Evolutionary conservation across 2,113 vertebrate genomes (phyloP), one percentile per base, ranked within the genome.

Genomic region (Sceloporus tristichus): DNA sequence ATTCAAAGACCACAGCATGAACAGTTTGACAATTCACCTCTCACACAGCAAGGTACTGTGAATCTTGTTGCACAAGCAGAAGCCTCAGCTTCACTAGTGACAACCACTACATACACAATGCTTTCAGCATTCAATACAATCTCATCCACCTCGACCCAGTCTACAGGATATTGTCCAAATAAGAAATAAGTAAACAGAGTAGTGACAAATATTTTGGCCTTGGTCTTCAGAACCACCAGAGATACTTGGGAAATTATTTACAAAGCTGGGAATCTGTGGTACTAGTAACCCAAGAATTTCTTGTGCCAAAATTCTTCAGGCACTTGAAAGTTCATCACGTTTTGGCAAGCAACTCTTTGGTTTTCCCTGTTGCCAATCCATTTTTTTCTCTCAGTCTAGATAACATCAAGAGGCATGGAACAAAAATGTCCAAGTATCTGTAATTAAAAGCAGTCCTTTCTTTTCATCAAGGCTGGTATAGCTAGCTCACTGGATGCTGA

Each of bases 361-460:
- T 70, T 90, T 82, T 79, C 21, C 66, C 29, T 81, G 40, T 82
- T 93, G 90, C 91, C 90, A 88, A 85, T 53, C 2, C 53, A 88
- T 71, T 82, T 25, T 18, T 70, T 38, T 76, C 29, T 66, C 73
- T 1, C 34, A 65, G 38, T 91, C 85, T 62, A 86, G 88, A 90
- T 88, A 92, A 13, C 86, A 80, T 80, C 90, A 93, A 91, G 84
- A 95, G 91, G 77, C 40, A 34, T 0, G 25, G 54, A 88, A 86
- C 0, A 95, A 92, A 87, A 85, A 87, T 84, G 77, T 0, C 27
- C 2, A 42, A 91, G 65, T 27, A 9, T 27, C 89, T 1, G 0
- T 95, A 94, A 95, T 70, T 91, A 85, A 93, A 91, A 96, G 85
- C 88, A 94, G 94, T n/a, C 90, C 80, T 91, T 75, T 77, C 79